phyloP scores from a whole-genome alignment of 2,113 vertebrate species.

The Saccopteryx bilineata region DNA sequence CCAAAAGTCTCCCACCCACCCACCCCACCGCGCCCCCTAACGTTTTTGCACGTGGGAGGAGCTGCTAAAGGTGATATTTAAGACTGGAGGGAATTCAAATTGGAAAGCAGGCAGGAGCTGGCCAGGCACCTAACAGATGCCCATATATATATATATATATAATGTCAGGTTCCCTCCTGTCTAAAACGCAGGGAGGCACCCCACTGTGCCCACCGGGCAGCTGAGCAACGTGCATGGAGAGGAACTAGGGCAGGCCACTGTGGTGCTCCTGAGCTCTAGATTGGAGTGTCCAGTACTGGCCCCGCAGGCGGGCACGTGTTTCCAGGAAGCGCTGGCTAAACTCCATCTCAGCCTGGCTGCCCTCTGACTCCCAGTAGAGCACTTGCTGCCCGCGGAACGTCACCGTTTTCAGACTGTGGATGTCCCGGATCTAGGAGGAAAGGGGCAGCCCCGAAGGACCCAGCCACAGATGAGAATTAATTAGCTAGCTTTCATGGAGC shows the following conservation, averaged over 20 bases:
- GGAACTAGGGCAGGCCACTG: constrained; percentile 5
- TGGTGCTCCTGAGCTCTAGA: background rate
- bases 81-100: background rate
- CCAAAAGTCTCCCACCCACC: no score
- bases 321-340: constrained; percentile 93
- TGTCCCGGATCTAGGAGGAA: constrained; percentile 92
- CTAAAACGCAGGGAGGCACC: background rate
- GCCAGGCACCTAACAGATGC: background rate
- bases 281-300: constrained; percentile 89
- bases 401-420: constrained; percentile 90
- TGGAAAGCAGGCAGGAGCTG: background rate
- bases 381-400: constrained; percentile 91
- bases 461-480: background rate
- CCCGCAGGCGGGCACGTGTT: constrained; percentile 88
- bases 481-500: background rate
- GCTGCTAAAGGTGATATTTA: background rate
- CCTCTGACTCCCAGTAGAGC: constrained; percentile 94
- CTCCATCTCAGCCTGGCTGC: constrained; percentile 95
- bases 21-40: no score
- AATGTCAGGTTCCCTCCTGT: background rate
- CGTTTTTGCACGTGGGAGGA: background rate
- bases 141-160: background rate
- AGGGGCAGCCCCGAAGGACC: background rate
- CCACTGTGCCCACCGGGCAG: background rate
- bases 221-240: background rate